Conservation (phyloP, 2,888 invertebrate species). For the Eugnorisma glareosa region DNA sequence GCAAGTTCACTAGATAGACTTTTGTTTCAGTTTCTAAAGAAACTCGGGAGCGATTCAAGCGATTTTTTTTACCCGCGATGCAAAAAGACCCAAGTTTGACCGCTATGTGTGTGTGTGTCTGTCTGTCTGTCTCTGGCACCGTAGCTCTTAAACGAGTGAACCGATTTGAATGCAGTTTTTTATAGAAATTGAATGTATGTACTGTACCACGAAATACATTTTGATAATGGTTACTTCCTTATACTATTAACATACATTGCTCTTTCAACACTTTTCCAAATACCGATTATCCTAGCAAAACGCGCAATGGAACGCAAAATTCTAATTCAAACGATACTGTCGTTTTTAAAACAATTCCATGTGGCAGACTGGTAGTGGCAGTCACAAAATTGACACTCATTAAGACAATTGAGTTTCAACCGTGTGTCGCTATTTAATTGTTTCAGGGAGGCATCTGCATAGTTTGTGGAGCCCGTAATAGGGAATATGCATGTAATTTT, state of each 20-base stretch:
- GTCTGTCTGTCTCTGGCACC: too few relatives aligned
- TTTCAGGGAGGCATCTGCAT: conserved; percentile 1
- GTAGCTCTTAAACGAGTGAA: too few relatives aligned
- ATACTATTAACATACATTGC: background rate
- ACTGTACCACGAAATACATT: conserved; percentile 1
- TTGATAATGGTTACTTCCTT: background rate
- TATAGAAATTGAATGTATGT: too few relatives aligned
- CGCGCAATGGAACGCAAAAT: background rate
- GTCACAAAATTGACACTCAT: conserved; percentile 28
- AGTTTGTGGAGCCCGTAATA: conserved; percentile 5
- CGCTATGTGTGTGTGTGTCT: too few relatives aligned
- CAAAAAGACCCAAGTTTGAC: too few relatives aligned
- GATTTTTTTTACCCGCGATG: too few relatives aligned
- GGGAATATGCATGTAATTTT: too few relatives aligned
- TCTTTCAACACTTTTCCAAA: background rate
- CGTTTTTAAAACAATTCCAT: conserved; percentile 13
- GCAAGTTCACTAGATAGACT: too few relatives aligned
- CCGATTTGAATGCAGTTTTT: too few relatives aligned
- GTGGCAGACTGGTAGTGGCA: too few relatives aligned
- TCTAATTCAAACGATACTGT: background rate
- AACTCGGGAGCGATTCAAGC: too few relatives aligned
- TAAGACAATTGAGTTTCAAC: conserved; percentile 31
- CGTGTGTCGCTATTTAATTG: conserved; percentile 21
- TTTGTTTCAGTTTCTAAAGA: too few relatives aligned
- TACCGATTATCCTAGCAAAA: background rate